Evolutionary conservation across 1,140 invertebrate species (phyloP), one percentile per base, ranked within the genome.

Genomic region (Gryllus bimaculatus): DNA sequence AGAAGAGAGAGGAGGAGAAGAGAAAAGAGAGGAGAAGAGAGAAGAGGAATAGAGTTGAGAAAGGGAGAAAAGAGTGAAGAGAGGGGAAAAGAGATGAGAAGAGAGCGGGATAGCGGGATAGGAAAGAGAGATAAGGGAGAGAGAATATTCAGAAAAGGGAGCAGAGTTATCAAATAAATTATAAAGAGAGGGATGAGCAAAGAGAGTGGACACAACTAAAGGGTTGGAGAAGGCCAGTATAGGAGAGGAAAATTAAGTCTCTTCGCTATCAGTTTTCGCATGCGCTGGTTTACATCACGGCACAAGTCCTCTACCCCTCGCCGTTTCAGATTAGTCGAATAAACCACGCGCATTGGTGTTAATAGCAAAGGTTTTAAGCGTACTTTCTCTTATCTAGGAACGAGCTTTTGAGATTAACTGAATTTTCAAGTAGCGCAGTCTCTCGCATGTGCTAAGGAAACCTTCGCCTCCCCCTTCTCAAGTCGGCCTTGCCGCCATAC

Each of bases 321-420:
- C 18, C 18, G 54, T 13, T 13, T 13, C 54, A 18, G 54, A 66
- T 66, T 66, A 66, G 10, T 10, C 10, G 54, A 66, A 66, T 66
- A 66, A 66, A 66, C 54, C 54, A 66, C 54, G 54, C 54, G 54
- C 54, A 66, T 66, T 66, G 54, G 54, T 66, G 54, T 66, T 66
- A 66, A 66, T 66, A 66, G 54, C 54, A 10, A 66, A 13, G 54
- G 54, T 66, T 66, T 66, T 66, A 66, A 66, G 10, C 18, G 10
- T 10, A 13, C 10, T 66, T 66, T 13, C 54, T 66, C 54, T 66
- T 66, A 66, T 66, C 54, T 66, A 18, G 18, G 18, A 66, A 66
- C 54, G 10, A 13, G 54, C 54, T 66, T 66, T 18, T 18, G 10
- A 66, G 54, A 66, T 66, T 66, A 66, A 66, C 10, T 0, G 54